phyloP scores from a whole-genome alignment of 2,113 vertebrate species.

The Apaloderma vittatum region DNA sequence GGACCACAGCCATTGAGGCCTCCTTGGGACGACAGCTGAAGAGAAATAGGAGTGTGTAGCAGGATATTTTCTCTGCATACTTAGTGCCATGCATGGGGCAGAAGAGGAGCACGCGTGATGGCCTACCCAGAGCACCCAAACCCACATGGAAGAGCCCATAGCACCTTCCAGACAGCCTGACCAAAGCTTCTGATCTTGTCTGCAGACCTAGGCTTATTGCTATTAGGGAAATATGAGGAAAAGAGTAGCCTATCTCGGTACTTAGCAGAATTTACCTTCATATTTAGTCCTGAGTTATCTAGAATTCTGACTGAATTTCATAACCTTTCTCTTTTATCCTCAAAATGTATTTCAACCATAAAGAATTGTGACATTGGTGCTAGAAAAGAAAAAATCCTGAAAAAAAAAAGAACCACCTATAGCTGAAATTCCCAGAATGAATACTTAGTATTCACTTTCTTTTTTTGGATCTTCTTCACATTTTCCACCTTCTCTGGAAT shows the following conservation, averaged over 20 bases:
- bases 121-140: not conserved
- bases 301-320: not conserved
- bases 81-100: not conserved
- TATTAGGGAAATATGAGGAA: not conserved
- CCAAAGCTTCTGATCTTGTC: not conserved
- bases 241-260: not conserved
- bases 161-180: not conserved
- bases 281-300: not conserved
- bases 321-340: not conserved
- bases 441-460: not conserved
- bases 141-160: not conserved
- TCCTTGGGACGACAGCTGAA: not conserved
- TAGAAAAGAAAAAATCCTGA: not conserved
- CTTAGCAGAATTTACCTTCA: not conserved
- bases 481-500: not conserved
- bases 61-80: not conserved
- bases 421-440: not conserved
- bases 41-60: not conserved
- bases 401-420: not conserved
- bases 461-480: not conserved
- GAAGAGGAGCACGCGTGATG: not conserved
- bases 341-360: not conserved
- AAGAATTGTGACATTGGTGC: not conserved
- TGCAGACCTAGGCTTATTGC: not conserved
- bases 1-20: not conserved